Conservation (phyloP, 35 echinoderm and acorn worm species). For the Chiridota heheva region DNA sequence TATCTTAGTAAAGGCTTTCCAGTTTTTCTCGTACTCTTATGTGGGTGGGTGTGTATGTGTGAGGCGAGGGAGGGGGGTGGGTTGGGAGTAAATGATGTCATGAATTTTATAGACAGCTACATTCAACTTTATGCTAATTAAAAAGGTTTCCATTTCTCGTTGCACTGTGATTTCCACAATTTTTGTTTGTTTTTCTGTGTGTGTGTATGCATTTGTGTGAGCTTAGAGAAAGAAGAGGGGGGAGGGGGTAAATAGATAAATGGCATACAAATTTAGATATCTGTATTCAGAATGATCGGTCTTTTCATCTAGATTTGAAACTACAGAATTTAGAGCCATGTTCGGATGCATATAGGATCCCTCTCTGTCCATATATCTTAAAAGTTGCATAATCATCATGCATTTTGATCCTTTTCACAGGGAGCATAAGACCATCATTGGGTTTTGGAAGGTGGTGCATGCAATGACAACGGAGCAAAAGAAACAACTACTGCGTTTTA, state of each 20-base stretch:
- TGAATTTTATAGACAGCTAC: too few relatives aligned
- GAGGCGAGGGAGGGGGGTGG: too few relatives aligned
- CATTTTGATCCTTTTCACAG: conserved; percentile 26
- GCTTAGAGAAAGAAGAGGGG: too few relatives aligned
- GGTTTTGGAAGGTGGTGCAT: conserved; percentile 81
- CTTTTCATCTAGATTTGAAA: neutral
- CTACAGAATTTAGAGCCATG: neutral
- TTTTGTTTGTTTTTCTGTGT: neutral
- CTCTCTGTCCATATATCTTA: neutral
- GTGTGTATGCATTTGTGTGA: too few relatives aligned
- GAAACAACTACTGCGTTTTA: conserved; percentile 92
- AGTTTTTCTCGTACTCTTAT: too few relatives aligned
- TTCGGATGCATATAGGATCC: neutral
- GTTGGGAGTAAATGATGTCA: too few relatives aligned
- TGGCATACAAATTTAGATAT: neutral
- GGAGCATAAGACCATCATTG: conserved; percentile 68
- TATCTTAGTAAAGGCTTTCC: neutral
- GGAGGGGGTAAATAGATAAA: too few relatives aligned
- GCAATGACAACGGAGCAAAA: conserved; percentile 72
- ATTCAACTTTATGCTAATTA: neutral
- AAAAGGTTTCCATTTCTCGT: neutral
- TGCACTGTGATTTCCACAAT: neutral
- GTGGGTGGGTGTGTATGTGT: too few relatives aligned
- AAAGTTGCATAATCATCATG: neutral
- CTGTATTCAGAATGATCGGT: neutral